Evolutionary conservation across 2,797 vertebrate species (phyloP), one percentile per base, ranked within the genome.

Genomic region (Tarsius wallacei): DNA sequence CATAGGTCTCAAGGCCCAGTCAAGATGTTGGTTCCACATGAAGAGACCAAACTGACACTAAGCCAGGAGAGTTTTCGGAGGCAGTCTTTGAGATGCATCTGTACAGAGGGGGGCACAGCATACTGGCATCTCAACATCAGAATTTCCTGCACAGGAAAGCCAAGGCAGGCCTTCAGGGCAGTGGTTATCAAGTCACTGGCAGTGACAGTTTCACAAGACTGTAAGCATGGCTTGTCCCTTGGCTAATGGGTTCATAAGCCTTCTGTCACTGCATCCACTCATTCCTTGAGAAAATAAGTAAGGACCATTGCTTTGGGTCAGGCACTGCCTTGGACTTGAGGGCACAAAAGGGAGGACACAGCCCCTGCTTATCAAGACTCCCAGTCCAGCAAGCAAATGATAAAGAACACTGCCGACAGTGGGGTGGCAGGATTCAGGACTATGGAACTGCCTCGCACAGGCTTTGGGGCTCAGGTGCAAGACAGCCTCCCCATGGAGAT

Each of bases 101-200:
- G 0, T 3, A 36, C 81, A 70, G 51, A 33, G 19, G 0, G 0
- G 0, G 8, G 10, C 4, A 1, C 9, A 10, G n/a, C 14, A 4
- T 1, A 0, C 8, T 0, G 4, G 21, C 3, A 12, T 28, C 66
- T 26, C 11, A 14, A 10, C 36, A 26, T 81, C 86, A 22, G n/a
- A 7, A 14, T 14, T 2, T 1, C n/a, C 4, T 0, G n/a, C 55
- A 10, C 9, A 19, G 19, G 24, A 1, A 26, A 9, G 16, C 5
- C 13, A 1, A 1, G 4, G 9, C 13, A 5, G 14, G 5, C 17
- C 59, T 59, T 1, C 3, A 12, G 87, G 14, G 0, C 7, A 19
- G 26, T 1, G 16, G 16, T 22, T 13, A 7, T n/a, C n/a, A 3
- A 61, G 31, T 14, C 53, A 2, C 22, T 3, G 9, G 51, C 42